phyloP scores from a whole-genome alignment of 2,888 invertebrate genomes.

The Arrhopalites spinosus region DNA sequence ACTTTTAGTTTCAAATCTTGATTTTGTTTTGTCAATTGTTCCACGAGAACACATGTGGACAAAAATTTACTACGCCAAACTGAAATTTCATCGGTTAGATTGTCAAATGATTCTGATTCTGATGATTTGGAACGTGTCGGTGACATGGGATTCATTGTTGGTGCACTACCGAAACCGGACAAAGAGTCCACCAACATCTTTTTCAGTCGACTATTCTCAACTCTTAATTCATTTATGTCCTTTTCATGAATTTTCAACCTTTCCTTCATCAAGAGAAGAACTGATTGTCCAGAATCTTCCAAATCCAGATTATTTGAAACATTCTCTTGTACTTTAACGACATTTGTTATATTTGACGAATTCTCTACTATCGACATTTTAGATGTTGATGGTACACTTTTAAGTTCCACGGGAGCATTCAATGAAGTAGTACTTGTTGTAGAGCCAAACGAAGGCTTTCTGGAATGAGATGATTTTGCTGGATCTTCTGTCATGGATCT shows the following conservation, averaged over 20 bases:
- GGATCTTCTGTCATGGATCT: constrained; percentile 47
- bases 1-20: constrained; percentile 44
- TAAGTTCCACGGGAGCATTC: not conserved
- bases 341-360: no score
- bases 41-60: constrained; percentile 54
- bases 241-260: constrained; percentile 53
- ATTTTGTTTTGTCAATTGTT: constrained; percentile 53
- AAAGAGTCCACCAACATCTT: constrained; percentile 54
- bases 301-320: not conserved
- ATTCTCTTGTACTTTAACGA: no score
- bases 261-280: constrained; percentile 49
- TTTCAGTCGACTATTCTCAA: constrained; percentile 53
- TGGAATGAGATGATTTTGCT: constrained; percentile 11
- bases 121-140: not conserved
- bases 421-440: constrained; percentile 10
- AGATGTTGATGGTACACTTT: not conserved
- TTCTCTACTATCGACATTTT: no score
- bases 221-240: constrained; percentile 52
- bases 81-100: constrained; percentile 54
- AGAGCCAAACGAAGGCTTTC: constrained; percentile 28
- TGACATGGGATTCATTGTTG: not conserved
- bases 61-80: constrained; percentile 56
- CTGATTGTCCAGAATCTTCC: constrained; percentile 32
- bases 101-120: constrained; percentile 52
- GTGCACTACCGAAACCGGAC: constrained; percentile 44